Evolutionary conservation across 2,797 vertebrate species (phyloP), one percentile per base, ranked within the genome.

Genomic region (Fundulus diaphanus): DNA sequence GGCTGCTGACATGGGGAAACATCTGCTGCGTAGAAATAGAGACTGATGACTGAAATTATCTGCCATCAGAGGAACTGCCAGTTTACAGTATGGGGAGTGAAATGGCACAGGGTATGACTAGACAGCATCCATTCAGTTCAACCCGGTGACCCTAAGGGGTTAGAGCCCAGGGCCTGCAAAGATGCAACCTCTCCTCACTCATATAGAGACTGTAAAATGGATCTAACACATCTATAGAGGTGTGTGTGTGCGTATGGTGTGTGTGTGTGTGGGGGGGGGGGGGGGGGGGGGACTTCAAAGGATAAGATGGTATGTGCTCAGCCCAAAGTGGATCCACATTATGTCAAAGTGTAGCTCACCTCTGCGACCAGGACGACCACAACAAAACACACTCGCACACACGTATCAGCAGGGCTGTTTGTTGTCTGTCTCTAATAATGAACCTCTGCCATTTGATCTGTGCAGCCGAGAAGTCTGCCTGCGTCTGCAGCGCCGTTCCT

Each of bases 21-120:
- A 95, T 95, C 94, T 95, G 95, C 91, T 93, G 90, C 61, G 51
- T 89, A 87, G 92, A 95, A 95, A 94, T 93, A 89, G 90, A 94
- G 94, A 95, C 92, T 93, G 92, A 94, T 94, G 94, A 94, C 89
- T 91, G 80, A 89, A 92, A 94, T 93, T 88, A 94, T 91, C 87
- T 86, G 91, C 89, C 89, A 87, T 90, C 88, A 80, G 76, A 82
- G 87, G 87, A 86, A 65, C 90, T 91, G 85, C 83, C 86, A 80
- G 89, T 77, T 84, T 88, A 67, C 76, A 74, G 80, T 68, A 93
- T 87, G 88, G 92, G 72, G 84, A 91, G 84, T 83, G 87, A 92
- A 92, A 92, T 82, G 85, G 82, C 77, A 78, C 83, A 84, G 84
- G 88, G 76, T 85, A 85, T 82, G 87, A 85, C 82, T 44, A 72